These are phyloP conservation scores for Gymnothorax reevesii DNA, from an alignment of 2,797 vertebrate genomes.

Conservation along the genomic window DNA sequence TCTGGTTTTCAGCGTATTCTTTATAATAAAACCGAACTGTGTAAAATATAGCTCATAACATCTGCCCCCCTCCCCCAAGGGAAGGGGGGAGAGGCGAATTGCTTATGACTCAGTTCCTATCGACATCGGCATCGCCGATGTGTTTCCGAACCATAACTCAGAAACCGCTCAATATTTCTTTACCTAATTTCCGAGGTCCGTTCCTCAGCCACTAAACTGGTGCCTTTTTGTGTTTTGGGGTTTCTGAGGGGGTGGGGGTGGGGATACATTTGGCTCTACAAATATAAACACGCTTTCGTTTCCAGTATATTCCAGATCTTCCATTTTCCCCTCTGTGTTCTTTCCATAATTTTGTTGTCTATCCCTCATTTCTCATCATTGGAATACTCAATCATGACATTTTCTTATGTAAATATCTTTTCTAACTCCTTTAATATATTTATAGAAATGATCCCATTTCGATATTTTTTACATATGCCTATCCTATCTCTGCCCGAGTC, in stretches of 20 bases:
- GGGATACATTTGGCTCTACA: no score
- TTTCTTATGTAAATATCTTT: background rate
- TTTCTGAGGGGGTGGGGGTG: no score
- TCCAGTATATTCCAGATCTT: background rate
- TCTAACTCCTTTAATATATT: background rate
- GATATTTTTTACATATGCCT: background rate
- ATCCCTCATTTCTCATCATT: background rate
- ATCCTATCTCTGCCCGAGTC: background rate
- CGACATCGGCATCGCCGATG: no score
- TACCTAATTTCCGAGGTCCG: no score
- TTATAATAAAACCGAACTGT: background rate
- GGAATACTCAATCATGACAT: background rate
- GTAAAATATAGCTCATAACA: background rate
- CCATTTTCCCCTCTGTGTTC: background rate
- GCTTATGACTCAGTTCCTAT: no score
- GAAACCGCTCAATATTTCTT: no score
- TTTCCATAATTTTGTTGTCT: background rate
- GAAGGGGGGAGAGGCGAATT: no score
- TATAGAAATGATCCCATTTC: background rate
- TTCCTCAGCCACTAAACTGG: no score
- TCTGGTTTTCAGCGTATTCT: background rate
- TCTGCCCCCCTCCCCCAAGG: no score
- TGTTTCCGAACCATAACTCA: no score
- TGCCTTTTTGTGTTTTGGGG: no score
- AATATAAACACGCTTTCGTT: background rate